Percentiles rank a stretch among this genome's conserved stretches.
Conservation (phyloP, 1,140 invertebrate genomes). For the Brachionus sp. region DNA sequence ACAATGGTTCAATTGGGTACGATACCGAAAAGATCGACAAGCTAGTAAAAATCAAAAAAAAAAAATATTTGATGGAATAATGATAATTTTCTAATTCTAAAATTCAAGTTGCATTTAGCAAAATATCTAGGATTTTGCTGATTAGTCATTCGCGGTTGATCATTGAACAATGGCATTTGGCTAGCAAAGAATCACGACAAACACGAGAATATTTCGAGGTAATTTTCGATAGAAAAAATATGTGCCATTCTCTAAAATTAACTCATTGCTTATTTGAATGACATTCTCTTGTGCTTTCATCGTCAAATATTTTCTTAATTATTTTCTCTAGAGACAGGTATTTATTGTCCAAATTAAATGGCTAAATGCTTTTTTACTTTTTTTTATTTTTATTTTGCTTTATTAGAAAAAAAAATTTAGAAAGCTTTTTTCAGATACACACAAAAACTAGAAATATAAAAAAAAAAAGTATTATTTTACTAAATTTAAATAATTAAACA, state of each 20-base stretch:
- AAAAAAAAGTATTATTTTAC: not conserved
- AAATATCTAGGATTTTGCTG: not conserved
- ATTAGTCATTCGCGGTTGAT: conserved; percentile 50
- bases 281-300: not conserved
- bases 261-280: not conserved
- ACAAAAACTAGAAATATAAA: not conserved
- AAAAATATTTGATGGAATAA: not conserved
- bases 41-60: conserved; percentile 50
- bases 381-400: not conserved
- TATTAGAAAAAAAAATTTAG: not conserved
- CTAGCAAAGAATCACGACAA: conserved; percentile 52
- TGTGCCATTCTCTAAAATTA: not conserved
- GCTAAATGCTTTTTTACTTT: not conserved
- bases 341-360: conserved; percentile 1
- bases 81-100: not conserved
- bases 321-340: conserved; percentile 40
- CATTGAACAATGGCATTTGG: conserved; percentile 54
- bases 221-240: conserved; percentile 7
- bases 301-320: not conserved
- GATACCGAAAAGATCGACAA: conserved; percentile 55
- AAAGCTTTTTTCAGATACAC: not conserved
- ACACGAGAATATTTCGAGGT: conserved; percentile 59
- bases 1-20: conserved; percentile 54
- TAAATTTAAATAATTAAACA: not conserved
- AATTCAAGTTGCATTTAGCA: conserved; percentile 23